These are phyloP conservation scores for Rosalia funebris DNA, from an alignment of 2,888 invertebrate species.

Conservation along the genomic window DNA sequence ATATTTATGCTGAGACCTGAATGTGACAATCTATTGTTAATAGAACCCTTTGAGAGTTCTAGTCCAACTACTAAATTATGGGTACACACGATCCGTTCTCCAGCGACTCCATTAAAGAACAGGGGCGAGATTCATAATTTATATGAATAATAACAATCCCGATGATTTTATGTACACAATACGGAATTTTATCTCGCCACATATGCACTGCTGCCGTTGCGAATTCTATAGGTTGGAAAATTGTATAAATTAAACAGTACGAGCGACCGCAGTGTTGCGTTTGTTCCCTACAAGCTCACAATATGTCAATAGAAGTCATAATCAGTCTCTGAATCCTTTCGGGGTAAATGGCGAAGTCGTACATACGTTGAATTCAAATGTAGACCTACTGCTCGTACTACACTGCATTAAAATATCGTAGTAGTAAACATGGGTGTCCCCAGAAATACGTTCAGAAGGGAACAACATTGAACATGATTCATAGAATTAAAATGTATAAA, in stretches of 20 bases:
- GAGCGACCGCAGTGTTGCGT: background rate
- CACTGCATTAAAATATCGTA: no score
- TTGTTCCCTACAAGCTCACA: background rate
- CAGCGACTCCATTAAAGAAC: conserved; percentile 29
- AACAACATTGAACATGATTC: no score
- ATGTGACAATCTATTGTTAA: conserved; percentile 58
- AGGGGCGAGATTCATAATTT: conserved; percentile 28
- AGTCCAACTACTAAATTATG: conserved; percentile 52
- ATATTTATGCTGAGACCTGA: conserved; percentile 56
- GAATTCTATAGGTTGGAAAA: conserved; percentile 16
- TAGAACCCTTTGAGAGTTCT: conserved; percentile 47
- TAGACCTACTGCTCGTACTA: no score
- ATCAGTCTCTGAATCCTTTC: no score
- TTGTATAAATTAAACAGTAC: conserved; percentile 8
- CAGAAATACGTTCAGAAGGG: no score
- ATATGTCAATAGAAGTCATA: background rate
- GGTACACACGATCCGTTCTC: conserved; percentile 44
- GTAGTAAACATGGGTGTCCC: no score
- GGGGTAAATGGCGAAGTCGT: no score
- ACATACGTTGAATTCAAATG: no score
- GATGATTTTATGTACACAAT: conserved; percentile 24
- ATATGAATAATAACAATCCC: conserved; percentile 32
- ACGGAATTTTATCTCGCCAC: conserved; percentile 19
- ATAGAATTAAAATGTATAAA: no score
- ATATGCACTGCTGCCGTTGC: conserved; percentile 4